Evolutionary conservation across 2,888 invertebrate genomes (phyloP), one percentile per base, ranked within the genome.

Genomic region (Lissonota sp.): DNA sequence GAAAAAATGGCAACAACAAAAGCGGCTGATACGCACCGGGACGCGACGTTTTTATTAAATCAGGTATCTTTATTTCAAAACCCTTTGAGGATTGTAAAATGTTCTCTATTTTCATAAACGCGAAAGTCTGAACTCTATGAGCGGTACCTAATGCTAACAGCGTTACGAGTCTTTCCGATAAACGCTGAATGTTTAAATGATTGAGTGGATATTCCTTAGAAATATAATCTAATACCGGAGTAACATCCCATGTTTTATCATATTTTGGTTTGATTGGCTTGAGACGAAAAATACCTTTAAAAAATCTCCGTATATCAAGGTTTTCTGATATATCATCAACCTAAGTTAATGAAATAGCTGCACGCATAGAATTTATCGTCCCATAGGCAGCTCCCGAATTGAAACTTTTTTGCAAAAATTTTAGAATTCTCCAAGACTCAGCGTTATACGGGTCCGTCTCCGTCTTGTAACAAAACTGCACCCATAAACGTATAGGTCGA

Each of bases 61-160:
- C 76, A 6, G 80, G 12, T 4, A 76, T 72, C 16, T 60, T 60
- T 12, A 80, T 80, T 14, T 76, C 70, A 12, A 80, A 58, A 8
- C 67, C 69, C 5, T 76, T 12, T 60, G 12, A n/a, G 4, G 16
- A 7, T 0, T 37, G 51, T 3, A 2, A 44, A 5, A 72, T 66
- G 8, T 72, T n/a, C n/a, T 51, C 10, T 3, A 72, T 55, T 8
- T 62, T 62, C 0, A 80, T 80, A 8, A 80, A 12, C 4, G 73
- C 39, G 4, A 77, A 67, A 5, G 72, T 73, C 14, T 79, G 79
- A 3, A 73, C 8, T 4, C 79, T n/a, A 12, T 79, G 63, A 4
- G 81, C 77, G 14, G 77, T 77, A 5, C 12, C 69, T 0, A 80
- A 42, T 4, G 66, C 67, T 16, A 77, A n/a, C 4, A 77, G 63